Percentiles rank a stretch among this genome's conserved stretches.
Evolutionary conservation across 2,888 invertebrate genomes (phyloP).

Genomic region (Brachyptera putata): DNA sequence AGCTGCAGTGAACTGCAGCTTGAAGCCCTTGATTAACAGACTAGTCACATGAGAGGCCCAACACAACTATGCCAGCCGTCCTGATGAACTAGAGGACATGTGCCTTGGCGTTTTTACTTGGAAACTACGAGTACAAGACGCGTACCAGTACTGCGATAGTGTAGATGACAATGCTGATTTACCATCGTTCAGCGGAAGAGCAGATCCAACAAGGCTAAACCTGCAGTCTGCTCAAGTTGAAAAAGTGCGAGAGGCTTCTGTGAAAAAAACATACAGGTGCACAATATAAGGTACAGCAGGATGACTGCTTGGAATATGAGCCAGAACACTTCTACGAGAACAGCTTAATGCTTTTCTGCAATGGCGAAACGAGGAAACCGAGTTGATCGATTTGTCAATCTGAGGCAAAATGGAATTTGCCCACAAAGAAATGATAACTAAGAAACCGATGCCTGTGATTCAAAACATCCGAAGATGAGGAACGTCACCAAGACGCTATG

Average conservation of each 20-base stretch:
- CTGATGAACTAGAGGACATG: slow-evolving; percentile 35
- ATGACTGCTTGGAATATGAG: neutral
- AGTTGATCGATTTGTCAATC: neutral
- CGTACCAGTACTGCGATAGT: neutral
- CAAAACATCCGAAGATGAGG: neutral
- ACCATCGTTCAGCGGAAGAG: neutral
- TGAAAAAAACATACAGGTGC: neutral
- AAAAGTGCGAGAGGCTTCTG: neutral
- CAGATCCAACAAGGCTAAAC: neutral
- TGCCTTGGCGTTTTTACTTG: no score
- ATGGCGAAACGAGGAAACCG: neutral
- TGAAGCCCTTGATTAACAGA: slow-evolving; percentile 22
- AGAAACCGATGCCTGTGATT: neutral
- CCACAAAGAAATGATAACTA: neutral
- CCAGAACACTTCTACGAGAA: neutral
- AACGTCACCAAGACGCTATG: no score
- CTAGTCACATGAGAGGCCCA: slow-evolving; percentile 27
- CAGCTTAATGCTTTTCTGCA: neutral
- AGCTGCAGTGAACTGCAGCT: neutral
- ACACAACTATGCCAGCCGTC: slow-evolving; percentile 38
- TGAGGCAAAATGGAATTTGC: neutral
- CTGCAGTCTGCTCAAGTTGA: neutral
- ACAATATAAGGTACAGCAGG: neutral
- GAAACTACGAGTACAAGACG: neutral
- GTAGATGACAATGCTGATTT: neutral